Base-by-base conservation (phyloP, 2,888 invertebrate genomes). In the Metalampra italica region DNA sequence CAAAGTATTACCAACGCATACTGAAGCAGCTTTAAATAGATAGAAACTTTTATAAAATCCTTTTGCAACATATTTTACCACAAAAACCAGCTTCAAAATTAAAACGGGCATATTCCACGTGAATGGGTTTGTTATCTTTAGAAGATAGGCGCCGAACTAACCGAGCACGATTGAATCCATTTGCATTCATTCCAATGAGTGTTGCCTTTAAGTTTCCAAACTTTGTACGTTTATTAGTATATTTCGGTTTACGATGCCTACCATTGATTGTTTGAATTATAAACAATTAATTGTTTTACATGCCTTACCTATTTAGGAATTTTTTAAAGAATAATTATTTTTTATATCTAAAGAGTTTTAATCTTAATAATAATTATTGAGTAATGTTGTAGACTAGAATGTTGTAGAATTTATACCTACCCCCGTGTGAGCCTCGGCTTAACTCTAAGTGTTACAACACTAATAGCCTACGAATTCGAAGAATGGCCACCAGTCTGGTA, bases 391-490 rank as follows among this genome's bases (percentile, higher is more conserved):
- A n/a, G n/a, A n/a, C n/a, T n/a, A n/a, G n/a, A n/a, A n/a, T n/a
- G n/a, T n/a, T 60, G 54, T 60, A 61, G 68, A 68, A 71, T 71
- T 69, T 68, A 68, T 69, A 64, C 60, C 55, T 69, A 64, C 60
- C 55, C 55, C 50, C 49, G 47, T 59, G 63, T 53, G 60, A 57
- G 51, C 51, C 38, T 11, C 47, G 56, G 51, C 62, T 67, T 66
- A 68, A 66, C 68, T 68, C 56, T 54, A 53, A 53, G 52, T 62
- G 53, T 48, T 58, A 55, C 55, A 51, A 34, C 34, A 34, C 11
- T 34, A 34, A 34, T 11, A 11, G 34, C 7, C 34, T 34, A 22
- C 22, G 22, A 22, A 22, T 22, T 22, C 22, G 22, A 22, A 22
- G 22, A n/a, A 22, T 22, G 22, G 22, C 22, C 22, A 22, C 22